Evolutionary conservation across 2,113 vertebrate genomes (phyloP).

Genomic region (Pachyramphus minor): DNA sequence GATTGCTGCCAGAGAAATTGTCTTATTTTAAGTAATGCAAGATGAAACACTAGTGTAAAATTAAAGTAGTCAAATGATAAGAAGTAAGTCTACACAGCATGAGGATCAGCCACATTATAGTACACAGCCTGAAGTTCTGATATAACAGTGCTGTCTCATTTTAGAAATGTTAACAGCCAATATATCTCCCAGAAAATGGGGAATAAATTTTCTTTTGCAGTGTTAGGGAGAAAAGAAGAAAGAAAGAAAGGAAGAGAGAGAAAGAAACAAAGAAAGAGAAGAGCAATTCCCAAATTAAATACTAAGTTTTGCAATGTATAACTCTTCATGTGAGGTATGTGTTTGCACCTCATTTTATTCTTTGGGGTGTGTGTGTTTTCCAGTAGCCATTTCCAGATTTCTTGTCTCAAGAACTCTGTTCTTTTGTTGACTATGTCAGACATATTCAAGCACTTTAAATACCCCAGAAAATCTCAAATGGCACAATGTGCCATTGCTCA

Average conservation of each 20-base stretch:
- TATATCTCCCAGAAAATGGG: not conserved
- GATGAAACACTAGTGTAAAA: not conserved
- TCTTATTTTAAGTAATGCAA: not conserved
- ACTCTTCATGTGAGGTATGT: not conserved
- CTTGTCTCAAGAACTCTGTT: not conserved
- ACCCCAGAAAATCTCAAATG: not conserved
- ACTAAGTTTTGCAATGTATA: not conserved
- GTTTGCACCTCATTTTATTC: not conserved
- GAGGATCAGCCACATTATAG: not conserved
- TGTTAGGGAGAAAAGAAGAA: too few species aligned
- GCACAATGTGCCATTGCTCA: not conserved
- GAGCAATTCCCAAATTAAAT: not conserved
- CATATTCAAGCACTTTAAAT: not conserved
- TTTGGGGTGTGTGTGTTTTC: not conserved
- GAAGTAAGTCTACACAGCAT: not conserved
- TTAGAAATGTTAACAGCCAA: not conserved
- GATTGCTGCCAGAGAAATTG: not conserved
- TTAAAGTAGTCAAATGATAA: not conserved
- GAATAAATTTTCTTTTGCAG: not conserved
- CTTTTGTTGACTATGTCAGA: not conserved
- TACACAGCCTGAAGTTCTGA: not conserved
- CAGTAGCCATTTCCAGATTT: not conserved
- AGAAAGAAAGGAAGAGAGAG: too few species aligned
- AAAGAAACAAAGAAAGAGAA: not conserved
- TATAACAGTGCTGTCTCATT: not conserved